phyloP scores from a whole-genome alignment of 2,113 vertebrate species.

The Hyperopisus bebe region DNA sequence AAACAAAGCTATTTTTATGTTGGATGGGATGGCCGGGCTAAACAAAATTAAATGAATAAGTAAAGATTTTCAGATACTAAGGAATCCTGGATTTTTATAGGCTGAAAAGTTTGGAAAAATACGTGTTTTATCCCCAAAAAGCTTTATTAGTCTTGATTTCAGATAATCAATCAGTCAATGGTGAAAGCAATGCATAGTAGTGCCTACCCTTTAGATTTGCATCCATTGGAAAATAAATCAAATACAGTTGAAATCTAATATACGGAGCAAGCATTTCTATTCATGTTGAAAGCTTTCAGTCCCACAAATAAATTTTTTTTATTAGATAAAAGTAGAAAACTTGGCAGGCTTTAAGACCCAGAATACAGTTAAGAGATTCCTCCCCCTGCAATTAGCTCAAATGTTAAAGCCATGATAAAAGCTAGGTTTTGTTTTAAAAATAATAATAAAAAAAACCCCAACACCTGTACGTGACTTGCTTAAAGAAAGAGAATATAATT shows the following conservation, averaged over 20 bases:
- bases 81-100: conserved; percentile 32
- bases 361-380: neutral
- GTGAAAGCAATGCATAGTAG: neutral
- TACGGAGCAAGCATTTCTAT: neutral
- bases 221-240: neutral
- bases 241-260: neutral
- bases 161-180: neutral
- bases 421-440: neutral
- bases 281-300: neutral
- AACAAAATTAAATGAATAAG: neutral
- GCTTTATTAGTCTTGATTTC: neutral
- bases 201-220: neutral
- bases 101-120: neutral
- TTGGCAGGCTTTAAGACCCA: neutral
- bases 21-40: neutral
- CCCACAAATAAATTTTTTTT: neutral
- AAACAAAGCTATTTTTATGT: neutral
- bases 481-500: neutral
- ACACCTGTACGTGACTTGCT: neutral
- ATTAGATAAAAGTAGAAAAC: neutral
- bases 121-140: neutral
- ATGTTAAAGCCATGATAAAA: neutral
- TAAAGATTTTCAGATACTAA: neutral
- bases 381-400: neutral
- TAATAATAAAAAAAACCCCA: neutral